Evolutionary conservation across 30 jellyfish, hydroid and myxozoan genomes (phyloP).

Genomic region (Aurelia sp.): DNA sequence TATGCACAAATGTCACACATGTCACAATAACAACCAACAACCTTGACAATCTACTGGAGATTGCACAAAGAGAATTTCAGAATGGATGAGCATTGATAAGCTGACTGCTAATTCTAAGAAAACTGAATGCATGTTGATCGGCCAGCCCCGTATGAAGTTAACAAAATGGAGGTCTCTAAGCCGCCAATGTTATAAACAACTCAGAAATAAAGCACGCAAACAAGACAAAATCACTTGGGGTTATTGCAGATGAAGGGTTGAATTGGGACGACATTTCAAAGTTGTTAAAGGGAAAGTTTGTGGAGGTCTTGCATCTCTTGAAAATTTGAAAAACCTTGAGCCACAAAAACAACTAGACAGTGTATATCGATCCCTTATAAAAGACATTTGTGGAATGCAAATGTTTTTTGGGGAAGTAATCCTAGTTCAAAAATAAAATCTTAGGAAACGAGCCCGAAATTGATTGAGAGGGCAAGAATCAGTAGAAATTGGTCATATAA

Average conservation of each 20-base stretch:
- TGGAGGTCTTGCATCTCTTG: conserved; percentile 19
- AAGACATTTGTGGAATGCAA: conserved; percentile 12
- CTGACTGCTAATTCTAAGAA: not conserved
- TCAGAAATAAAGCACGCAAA: conserved; percentile 22
- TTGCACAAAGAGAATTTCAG: not conserved
- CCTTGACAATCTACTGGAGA: not conserved
- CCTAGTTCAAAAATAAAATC: not conserved
- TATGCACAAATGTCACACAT: not conserved
- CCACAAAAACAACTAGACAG: too few species aligned
- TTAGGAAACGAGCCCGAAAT: conserved; percentile 3
- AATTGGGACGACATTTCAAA: not conserved
- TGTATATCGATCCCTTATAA: conserved; percentile 22
- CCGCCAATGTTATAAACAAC: not conserved
- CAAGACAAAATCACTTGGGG: conserved; percentile 21
- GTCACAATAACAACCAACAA: not conserved
- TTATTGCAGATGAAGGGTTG: conserved; percentile 7
- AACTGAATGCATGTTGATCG: not conserved
- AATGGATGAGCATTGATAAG: not conserved
- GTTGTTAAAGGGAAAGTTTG: not conserved
- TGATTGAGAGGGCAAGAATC: too few species aligned
- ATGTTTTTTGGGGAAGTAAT: not conserved
- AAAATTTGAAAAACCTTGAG: conserved; percentile 11
- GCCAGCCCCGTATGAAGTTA: not conserved
- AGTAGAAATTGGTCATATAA: not conserved
- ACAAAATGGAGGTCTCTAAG: not conserved